Evolutionary conservation across 2,113 vertebrate genomes (phyloP).

Genomic region (Sorex fumeus): DNA sequence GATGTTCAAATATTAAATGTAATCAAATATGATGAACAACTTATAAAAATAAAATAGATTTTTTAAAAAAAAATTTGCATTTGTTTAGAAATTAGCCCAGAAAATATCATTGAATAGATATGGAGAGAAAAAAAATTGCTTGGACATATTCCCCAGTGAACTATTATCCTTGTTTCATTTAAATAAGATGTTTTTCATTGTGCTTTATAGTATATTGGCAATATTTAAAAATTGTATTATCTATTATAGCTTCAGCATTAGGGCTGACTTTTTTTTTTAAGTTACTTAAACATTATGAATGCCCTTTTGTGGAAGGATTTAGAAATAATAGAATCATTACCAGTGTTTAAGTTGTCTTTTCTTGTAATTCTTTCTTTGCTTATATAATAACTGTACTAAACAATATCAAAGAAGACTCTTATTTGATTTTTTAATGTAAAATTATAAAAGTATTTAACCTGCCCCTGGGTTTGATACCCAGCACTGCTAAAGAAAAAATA

Average conservation of each 20-base stretch:
- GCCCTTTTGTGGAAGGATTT: constrained; percentile 86
- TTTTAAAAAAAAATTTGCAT: no score
- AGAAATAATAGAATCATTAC: constrained; percentile 78
- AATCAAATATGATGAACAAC: no score
- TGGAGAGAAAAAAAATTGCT: constrained; percentile 70
- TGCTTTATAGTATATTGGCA: constrained; percentile 80
- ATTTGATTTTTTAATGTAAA: constrained; percentile 8
- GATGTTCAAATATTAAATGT: no score
- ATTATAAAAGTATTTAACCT: no score
- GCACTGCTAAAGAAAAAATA: no score
- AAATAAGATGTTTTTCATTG: constrained; percentile 81
- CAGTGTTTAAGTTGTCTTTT: constrained; percentile 47
- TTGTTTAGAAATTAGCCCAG: constrained; percentile 86
- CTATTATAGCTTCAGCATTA: constrained; percentile 80
- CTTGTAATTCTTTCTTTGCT: constrained; percentile 61
- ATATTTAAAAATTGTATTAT: constrained; percentile 81
- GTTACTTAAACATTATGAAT: constrained; percentile 82
- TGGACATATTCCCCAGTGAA: constrained; percentile 71
- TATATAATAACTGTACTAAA: constrained; percentile 48
- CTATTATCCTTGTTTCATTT: constrained; percentile 82
- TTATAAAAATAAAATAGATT: no score
- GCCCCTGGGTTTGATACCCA: no score
- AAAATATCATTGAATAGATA: constrained; percentile 82
- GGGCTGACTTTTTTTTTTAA: constrained; percentile 80
- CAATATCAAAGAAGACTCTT: constrained; percentile 58